Evolutionary conservation across 2,888 invertebrate genomes (phyloP).

Genomic region (Sesia apiformis): DNA sequence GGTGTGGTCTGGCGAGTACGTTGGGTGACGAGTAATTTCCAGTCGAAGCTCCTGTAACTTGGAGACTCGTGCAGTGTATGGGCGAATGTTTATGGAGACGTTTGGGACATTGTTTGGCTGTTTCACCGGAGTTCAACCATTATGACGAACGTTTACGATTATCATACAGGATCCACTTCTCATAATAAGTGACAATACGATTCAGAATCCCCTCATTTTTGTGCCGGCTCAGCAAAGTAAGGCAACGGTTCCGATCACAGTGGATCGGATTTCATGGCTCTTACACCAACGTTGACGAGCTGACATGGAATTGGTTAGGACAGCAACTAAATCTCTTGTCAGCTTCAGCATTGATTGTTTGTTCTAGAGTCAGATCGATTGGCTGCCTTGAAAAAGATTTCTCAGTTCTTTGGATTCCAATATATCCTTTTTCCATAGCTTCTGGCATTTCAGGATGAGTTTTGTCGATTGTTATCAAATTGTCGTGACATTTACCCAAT

Average conservation of each 20-base stretch:
- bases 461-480: slow-evolving; percentile 11
- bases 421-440: slow-evolving; percentile 9
- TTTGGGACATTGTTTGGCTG: too few species aligned
- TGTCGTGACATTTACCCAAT: slow-evolving; percentile 10
- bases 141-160: too few species aligned
- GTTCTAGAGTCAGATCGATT: slow-evolving; percentile 19
- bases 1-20: too few species aligned
- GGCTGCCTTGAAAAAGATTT: slow-evolving; percentile 16
- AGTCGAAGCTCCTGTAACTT: too few species aligned
- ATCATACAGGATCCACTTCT: too few species aligned
- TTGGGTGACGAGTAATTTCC: too few species aligned
- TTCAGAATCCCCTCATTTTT: too few species aligned
- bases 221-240: too few species aligned
- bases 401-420: slow-evolving; percentile 14
- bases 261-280: slow-evolving; percentile 4
- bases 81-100: too few species aligned
- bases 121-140: too few species aligned
- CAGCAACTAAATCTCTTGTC: slow-evolving; percentile 19
- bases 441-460: slow-evolving; percentile 12
- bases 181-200: too few species aligned
- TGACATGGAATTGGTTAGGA: slow-evolving; percentile 15
- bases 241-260: slow-evolving; percentile 2
- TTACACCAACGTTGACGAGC: slow-evolving; percentile 13
- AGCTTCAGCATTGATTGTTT: slow-evolving; percentile 33
- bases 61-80: too few species aligned